These are phyloP conservation scores for Ophion slaviceki DNA, from an alignment of 2,888 invertebrate species.

Conservation along the genomic window DNA sequence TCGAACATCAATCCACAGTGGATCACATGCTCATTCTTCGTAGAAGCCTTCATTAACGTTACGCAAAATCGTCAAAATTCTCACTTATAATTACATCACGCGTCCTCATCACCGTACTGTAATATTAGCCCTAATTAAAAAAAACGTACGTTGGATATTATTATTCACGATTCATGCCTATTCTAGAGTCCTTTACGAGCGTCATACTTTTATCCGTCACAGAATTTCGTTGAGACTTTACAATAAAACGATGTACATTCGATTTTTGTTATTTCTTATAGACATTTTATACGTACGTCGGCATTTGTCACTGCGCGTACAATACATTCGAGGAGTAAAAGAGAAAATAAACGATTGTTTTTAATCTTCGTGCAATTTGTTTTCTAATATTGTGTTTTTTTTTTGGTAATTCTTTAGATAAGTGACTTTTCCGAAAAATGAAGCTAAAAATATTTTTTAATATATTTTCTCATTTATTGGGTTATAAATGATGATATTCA, in stretches of 20 bases:
- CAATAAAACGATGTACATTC: background rate
- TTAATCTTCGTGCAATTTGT: background rate
- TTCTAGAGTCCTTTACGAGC: background rate
- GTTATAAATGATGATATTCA: too few species aligned
- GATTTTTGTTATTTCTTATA: background rate
- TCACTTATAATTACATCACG: slow-evolving; percentile 45
- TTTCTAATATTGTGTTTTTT: background rate
- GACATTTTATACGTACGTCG: background rate
- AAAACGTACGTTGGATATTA: slow-evolving; percentile 9
- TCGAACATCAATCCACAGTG: slow-evolving; percentile 30
- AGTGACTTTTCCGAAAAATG: too few species aligned
- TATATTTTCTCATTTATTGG: too few species aligned
- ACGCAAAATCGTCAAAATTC: slow-evolving; percentile 35
- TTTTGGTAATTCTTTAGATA: too few species aligned
- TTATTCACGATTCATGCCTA: background rate
- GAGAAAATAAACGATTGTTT: background rate
- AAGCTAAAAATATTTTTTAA: too few species aligned
- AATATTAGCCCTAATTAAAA: slow-evolving; percentile 2
- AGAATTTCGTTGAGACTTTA: background rate
- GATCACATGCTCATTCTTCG: slow-evolving; percentile 42
- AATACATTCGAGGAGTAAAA: background rate
- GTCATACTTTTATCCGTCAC: background rate
- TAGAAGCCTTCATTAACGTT: slow-evolving; percentile 20
- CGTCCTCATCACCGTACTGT: slow-evolving; percentile 7
- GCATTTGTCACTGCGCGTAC: background rate